A percentile compares a stretch with the other conserved stretches of the same genome.
Conservation (phyloP, 2,797 vertebrate genomes). For the Syngnathus rostellatus region DNA sequence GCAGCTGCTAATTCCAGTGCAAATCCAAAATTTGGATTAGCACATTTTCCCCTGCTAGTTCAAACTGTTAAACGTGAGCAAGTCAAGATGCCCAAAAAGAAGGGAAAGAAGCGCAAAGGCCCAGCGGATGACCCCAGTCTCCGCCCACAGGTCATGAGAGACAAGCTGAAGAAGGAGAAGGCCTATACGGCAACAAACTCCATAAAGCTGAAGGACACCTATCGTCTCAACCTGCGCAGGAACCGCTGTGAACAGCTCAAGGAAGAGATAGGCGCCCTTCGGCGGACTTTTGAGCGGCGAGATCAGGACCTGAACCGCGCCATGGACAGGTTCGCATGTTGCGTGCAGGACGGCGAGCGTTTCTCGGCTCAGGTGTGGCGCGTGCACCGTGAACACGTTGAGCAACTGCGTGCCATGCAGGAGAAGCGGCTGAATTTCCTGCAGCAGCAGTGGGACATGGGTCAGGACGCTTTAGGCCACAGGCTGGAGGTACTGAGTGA, state of each 20-base stretch:
- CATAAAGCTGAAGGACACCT: background rate
- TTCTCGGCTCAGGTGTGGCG: slow-evolving; percentile 2
- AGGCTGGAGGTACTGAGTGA: background rate
- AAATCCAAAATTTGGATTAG: background rate
- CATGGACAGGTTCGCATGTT: background rate
- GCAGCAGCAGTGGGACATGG: slow-evolving; percentile 1
- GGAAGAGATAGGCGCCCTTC: background rate
- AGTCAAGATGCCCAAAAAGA: background rate
- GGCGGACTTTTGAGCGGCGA: slow-evolving; percentile 2
- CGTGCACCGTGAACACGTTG: background rate
- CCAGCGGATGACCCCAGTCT: background rate
- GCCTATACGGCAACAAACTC: background rate
- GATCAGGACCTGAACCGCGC: slow-evolving; percentile 1
- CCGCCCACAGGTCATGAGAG: background rate
- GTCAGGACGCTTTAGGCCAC: background rate
- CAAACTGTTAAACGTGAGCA: background rate
- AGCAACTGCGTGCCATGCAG: background rate
- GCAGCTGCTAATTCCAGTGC: background rate
- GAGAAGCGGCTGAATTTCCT: slow-evolving; percentile 1
- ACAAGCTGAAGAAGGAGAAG: background rate
- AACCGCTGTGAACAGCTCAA: background rate
- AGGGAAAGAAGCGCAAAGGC: slow-evolving; percentile 6
- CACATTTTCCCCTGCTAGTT: background rate
- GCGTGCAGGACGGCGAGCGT: background rate
- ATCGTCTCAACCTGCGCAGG: background rate